Percentiles rank a stretch among this genome's conserved stretches.
Conservation (phyloP, 2,797 vertebrate species). For the Oreochromis grahami region DNA sequence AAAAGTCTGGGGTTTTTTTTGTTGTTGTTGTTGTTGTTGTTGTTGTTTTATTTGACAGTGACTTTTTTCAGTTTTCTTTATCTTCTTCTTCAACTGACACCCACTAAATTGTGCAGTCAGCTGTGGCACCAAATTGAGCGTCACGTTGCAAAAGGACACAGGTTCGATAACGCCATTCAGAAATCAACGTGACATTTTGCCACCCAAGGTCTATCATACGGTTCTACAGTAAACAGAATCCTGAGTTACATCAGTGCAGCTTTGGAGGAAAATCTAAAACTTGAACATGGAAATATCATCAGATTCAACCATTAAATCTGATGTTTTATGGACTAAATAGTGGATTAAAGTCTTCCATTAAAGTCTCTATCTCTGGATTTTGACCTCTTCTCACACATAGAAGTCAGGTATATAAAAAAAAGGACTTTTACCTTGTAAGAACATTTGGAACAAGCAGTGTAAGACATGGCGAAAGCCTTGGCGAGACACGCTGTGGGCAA, state of each 20-base stretch:
- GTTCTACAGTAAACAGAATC: not conserved
- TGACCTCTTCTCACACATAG: not conserved
- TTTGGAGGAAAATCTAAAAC: not conserved
- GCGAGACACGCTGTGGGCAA: not conserved
- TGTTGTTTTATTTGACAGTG: not conserved
- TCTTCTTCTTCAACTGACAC: not conserved
- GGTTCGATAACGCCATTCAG: not conserved
- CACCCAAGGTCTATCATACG: not conserved
- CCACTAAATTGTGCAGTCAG: not conserved
- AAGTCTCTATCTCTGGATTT: not conserved
- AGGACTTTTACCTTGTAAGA: not conserved
- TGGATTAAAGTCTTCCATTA: not conserved
- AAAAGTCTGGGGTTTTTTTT: not conserved
- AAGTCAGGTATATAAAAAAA: not conserved
- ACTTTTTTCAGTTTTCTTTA: not conserved
- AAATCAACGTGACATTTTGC: not conserved
- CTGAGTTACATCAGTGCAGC: not conserved
- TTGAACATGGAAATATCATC: not conserved
- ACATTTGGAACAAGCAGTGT: not conserved
- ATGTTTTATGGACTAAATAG: not conserved
- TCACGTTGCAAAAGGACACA: not conserved
- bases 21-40: rapidly evolving
- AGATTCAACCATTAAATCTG: not conserved
- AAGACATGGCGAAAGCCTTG: not conserved
- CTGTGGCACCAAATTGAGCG: not conserved